Percentiles rank a stretch among this genome's conserved stretches.
These are phyloP conservation scores for Megaceryle maxima DNA, from an alignment of 2,113 vertebrate genomes.

Conservation along the genomic window DNA sequence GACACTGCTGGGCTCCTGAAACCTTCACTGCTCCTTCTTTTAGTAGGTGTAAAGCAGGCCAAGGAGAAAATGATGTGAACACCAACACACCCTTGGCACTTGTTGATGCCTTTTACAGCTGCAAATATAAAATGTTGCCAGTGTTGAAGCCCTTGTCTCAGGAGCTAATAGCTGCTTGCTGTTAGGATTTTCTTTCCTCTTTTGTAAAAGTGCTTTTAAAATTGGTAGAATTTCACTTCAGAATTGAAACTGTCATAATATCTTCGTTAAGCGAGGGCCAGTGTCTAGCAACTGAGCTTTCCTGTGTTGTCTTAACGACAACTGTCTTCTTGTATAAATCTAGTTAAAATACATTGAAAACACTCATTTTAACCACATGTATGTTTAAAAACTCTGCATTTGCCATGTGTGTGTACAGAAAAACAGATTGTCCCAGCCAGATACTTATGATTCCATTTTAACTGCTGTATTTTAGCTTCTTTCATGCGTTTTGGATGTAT, in stretches of 20 bases:
- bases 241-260: neutral
- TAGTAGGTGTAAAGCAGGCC: neutral
- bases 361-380: neutral
- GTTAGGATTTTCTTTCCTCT: neutral
- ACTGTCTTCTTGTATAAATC: neutral
- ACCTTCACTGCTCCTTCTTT: neutral
- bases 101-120: neutral
- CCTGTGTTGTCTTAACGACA: constrained; percentile 1
- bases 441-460: neutral
- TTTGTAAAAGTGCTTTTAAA: neutral
- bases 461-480: neutral
- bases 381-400: neutral
- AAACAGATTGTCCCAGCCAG: neutral
- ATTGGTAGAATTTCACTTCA: neutral
- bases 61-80: neutral
- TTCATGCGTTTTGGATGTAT: neutral
- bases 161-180: neutral
- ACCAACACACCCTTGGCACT: neutral
- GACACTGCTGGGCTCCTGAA: neutral
- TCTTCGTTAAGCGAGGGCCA: neutral
- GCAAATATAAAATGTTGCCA: neutral
- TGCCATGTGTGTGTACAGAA: neutral
- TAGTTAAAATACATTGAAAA: neutral
- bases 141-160: neutral
- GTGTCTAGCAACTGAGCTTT: neutral